A percentile compares a stretch with the other conserved stretches of the same genome.
These are phyloP conservation scores for Panurus biarmicus DNA, from an alignment of 2,113 vertebrate genomes.

Conservation along the genomic window DNA sequence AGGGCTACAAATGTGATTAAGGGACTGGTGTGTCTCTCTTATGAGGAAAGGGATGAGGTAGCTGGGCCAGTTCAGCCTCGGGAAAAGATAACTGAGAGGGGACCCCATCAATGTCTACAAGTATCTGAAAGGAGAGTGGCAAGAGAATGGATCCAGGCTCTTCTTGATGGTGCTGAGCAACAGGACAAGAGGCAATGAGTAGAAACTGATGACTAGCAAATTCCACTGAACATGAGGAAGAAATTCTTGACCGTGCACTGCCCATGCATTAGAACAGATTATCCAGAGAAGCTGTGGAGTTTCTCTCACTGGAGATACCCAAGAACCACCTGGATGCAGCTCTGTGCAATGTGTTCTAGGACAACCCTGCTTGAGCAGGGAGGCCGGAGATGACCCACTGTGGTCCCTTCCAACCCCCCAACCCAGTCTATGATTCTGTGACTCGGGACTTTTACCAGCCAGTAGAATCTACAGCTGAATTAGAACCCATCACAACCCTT, in stretches of 20 bases:
- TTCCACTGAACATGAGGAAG: neutral
- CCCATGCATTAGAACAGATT: neutral
- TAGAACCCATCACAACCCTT: neutral
- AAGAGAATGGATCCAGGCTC: neutral
- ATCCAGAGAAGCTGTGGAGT: neutral
- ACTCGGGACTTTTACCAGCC: neutral
- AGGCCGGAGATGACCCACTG: neutral
- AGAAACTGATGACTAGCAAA: neutral
- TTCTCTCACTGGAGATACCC: neutral
- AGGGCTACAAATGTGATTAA: neutral
- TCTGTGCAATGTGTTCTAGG: neutral
- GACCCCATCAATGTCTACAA: neutral
- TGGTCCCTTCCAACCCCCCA: neutral
- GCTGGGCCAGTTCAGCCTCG: neutral
- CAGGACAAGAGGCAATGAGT: fast-evolving
- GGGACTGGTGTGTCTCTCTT: neutral
- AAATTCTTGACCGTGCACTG: neutral
- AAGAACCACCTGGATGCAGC: neutral
- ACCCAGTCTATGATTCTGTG: neutral
- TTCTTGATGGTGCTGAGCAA: fast-evolving
- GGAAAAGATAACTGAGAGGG: neutral
- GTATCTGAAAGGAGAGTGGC: neutral
- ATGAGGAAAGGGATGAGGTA: neutral
- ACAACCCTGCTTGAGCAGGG: fast-evolving
- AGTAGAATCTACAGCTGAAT: neutral